Evolutionary conservation across 2,888 invertebrate species (phyloP).

Genomic region (Heliconius sara): DNA sequence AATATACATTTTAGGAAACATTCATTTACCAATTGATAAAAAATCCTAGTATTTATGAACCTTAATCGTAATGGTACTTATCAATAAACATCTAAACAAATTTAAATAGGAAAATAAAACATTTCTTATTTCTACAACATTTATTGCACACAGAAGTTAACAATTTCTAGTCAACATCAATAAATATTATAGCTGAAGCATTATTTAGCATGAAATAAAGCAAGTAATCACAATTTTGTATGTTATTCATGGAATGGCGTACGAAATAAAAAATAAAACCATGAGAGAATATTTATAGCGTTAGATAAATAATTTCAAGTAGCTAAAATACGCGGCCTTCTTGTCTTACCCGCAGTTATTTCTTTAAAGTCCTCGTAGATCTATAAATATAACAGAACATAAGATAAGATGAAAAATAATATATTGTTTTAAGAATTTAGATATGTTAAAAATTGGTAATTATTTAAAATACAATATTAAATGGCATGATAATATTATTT

Average conservation of each 20-base stretch:
- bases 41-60: no score
- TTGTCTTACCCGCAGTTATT: conserved; percentile 46
- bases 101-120: conserved; percentile 11
- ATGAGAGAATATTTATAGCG: conserved; percentile 3
- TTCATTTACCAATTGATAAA: no score
- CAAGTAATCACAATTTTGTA: conserved; percentile 34
- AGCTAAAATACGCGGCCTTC: conserved; percentile 9
- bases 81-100: no score
- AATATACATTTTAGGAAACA: no score
- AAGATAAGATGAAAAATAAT: background rate
- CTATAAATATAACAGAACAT: conserved; percentile 57
- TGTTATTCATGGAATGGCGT: conserved; percentile 42
- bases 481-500: background rate
- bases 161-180: conserved; percentile 18
- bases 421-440: background rate
- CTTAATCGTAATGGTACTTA: no score
- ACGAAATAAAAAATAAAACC: conserved; percentile 25
- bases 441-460: background rate
- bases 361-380: conserved; percentile 65
- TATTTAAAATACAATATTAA: background rate
- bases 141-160: conserved; percentile 37
- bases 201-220: conserved; percentile 28
- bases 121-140: conserved; percentile 32
- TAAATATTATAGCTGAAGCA: conserved; percentile 15
- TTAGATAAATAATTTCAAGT: conserved; percentile 5